phyloP scores from a whole-genome alignment of 2,888 invertebrate species.

The Syritta pipiens region DNA sequence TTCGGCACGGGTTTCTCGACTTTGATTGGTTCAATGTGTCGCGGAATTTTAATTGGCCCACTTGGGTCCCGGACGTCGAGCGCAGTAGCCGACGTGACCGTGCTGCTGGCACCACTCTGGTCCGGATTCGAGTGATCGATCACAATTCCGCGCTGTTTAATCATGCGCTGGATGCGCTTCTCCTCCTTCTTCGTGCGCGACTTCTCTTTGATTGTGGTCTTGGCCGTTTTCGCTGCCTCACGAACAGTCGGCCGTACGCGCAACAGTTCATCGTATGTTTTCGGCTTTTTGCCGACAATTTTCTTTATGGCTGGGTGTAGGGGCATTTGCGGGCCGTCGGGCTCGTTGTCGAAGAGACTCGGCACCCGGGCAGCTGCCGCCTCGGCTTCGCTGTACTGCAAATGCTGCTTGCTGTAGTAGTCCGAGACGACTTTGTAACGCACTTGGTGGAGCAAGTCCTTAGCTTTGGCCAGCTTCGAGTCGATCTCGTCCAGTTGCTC shows the following conservation, averaged over 20 bases:
- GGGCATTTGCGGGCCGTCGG: constrained; percentile 79
- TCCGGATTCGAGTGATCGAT: constrained; percentile 74
- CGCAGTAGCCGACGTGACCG: constrained; percentile 3
- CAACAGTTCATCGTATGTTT: constrained; percentile 80
- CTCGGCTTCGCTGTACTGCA: constrained; percentile 77
- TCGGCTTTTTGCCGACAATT: constrained; percentile 83
- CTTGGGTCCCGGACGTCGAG: constrained; percentile 13
- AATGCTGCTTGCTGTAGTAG: constrained; percentile 82
- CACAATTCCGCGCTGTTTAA: constrained; percentile 74
- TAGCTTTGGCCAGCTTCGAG: constrained; percentile 82
- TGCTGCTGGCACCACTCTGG: not conserved
- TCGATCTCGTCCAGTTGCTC: constrained; percentile 86
- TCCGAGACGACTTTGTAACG: constrained; percentile 82
- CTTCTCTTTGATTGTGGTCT: constrained; percentile 74
- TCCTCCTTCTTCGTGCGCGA: constrained; percentile 75
- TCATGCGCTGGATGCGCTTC: constrained; percentile 73
- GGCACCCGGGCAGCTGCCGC: constrained; percentile 74
- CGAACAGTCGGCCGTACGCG: constrained; percentile 79
- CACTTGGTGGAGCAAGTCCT: constrained; percentile 82
- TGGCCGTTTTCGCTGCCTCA: constrained; percentile 80
- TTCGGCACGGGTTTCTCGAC: constrained; percentile 77
- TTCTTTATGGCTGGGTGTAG: constrained; percentile 90
- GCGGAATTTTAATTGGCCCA: constrained; percentile 71
- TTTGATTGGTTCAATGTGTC: constrained; percentile 79
- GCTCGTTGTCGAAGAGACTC: constrained; percentile 72